Base-by-base conservation (phyloP, 92 coral and sea anemone species). In the Montipora capitata region DNA sequence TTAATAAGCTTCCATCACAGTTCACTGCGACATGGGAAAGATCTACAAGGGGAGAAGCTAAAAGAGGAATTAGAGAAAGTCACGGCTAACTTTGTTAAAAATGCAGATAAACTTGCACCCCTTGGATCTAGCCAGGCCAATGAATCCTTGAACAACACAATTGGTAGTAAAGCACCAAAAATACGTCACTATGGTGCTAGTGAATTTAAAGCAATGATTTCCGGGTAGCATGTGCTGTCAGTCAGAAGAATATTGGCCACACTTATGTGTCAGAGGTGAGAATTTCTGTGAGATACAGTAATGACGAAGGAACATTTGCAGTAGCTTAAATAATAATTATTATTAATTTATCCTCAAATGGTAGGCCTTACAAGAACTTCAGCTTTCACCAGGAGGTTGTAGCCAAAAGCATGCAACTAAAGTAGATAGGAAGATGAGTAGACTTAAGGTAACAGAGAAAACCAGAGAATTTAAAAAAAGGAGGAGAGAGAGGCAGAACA, bases 111-210 rank as follows among this genome's bases (percentile, higher is more conserved):
- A 18, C 52, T 88, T 64, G 68, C 78, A 2, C 84, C 92, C 13
- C 71, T 65, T 18, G 92, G 92, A 10, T 73, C 76, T n/a, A 88
- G 92, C 52, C 87, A 88, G 51, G 77, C 69, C 5, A 88, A 88
- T 76, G 79, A 88, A 69, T 67, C 92, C 20, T 45, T 88, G 7
- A 74, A 88, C 77, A 45, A 45, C 52, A 45, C 52, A 45, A 45
- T 45, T 8, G 52, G 52, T 8, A 5, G 52, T 45, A 8, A 45
- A 45, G 52, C 52, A 45, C 52, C 52, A 45, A 45, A 45, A 45
- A 45, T 45, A 45, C 9, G 52, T 45, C 52, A 45, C 52, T 45
- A 45, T 45, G 52, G 52, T 45, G 52, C 52, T 45, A 45, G 52
- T 45, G 79, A 72, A 18, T 18, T 18, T 18, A 18, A 43, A 44